These are phyloP conservation scores for Bergia puertoricense DNA, from an alignment of 92 coral and sea anemone genomes.

Conservation along the genomic window DNA sequence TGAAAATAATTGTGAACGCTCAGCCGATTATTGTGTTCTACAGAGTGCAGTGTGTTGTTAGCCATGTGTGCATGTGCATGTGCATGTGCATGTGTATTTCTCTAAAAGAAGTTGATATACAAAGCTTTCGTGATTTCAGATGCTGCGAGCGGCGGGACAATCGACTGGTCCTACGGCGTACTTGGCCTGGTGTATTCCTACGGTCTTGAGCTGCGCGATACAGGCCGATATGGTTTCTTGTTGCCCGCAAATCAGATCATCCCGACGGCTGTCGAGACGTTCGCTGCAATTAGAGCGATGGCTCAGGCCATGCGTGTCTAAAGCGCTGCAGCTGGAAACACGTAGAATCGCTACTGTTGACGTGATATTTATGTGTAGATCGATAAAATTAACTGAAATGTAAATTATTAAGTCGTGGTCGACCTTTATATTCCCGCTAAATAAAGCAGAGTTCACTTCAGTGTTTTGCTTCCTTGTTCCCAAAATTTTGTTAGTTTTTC, in stretches of 20 bases:
- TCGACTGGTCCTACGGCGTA: slow-evolving; percentile 70
- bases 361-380: not conserved
- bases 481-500: not conserved
- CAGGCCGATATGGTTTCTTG: slow-evolving; percentile 69
- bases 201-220: slow-evolving; percentile 73
- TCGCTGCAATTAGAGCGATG: slow-evolving; percentile 76
- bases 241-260: slow-evolving; percentile 72
- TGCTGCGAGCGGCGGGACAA: slow-evolving; percentile 63
- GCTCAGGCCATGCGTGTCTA: slow-evolving; percentile 59
- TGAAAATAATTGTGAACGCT: not conserved
- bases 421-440: not conserved
- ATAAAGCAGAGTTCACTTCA: slow-evolving; percentile 14
- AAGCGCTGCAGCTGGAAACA: not conserved
- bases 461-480: not conserved
- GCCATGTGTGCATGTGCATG: not conserved
- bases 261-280: slow-evolving; percentile 74
- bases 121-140: slow-evolving; percentile 28
- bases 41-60: not conserved
- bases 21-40: too few species aligned
- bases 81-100: not conserved
- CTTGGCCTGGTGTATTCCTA: slow-evolving; percentile 66
- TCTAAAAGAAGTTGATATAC: not conserved
- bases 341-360: not conserved
- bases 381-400: not conserved
- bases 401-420: slow-evolving; percentile 13